These are phyloP conservation scores for Diorhabda carinulata DNA, from an alignment of 1,140 invertebrate genomes.

Conservation along the genomic window DNA sequence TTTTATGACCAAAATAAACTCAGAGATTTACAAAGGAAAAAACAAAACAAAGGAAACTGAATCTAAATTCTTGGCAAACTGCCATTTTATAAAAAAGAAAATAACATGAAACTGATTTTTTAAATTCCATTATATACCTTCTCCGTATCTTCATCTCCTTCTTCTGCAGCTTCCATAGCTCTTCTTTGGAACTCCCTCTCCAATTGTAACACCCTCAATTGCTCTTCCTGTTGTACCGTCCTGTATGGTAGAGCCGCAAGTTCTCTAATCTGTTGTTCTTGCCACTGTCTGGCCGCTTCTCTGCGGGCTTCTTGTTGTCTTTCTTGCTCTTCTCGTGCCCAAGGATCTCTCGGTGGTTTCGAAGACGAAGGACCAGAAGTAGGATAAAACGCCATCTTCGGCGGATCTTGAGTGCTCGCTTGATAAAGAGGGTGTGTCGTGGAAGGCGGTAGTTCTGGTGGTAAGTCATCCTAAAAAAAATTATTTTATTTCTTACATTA, in stretches of 20 bases:
- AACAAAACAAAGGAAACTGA: neutral
- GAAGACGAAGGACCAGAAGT: constrained; percentile 41
- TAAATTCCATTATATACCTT: constrained; percentile 30
- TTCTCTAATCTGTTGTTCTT: constrained; percentile 79
- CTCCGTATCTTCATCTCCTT: constrained; percentile 62
- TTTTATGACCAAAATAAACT: too few species aligned
- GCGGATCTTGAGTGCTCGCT: constrained; percentile 72
- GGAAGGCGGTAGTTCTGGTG: constrained; percentile 68
- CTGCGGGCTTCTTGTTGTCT: constrained; percentile 68
- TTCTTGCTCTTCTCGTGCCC: constrained; percentile 86
- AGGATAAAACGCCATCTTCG: constrained; percentile 69
- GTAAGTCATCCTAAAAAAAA: constrained; percentile 45
- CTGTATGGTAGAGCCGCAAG: constrained; percentile 64
- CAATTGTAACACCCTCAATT: constrained; percentile 74
- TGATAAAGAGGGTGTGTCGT: constrained; percentile 69
- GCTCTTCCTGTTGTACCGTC: constrained; percentile 79
- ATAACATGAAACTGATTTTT: too few species aligned
- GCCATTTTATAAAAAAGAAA: too few species aligned
- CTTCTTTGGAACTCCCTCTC: constrained; percentile 86
- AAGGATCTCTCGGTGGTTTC: constrained; percentile 63
- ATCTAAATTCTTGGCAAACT: neutral
- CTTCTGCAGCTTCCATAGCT: constrained; percentile 72
- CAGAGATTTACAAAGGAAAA: too few species aligned
- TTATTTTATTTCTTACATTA: constrained; percentile 25
- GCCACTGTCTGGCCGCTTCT: constrained; percentile 53